Percentiles rank a stretch among this genome's conserved stretches.
Conservation (phyloP, 2,113 vertebrate genomes). For the Nesospiza acunhae region DNA sequence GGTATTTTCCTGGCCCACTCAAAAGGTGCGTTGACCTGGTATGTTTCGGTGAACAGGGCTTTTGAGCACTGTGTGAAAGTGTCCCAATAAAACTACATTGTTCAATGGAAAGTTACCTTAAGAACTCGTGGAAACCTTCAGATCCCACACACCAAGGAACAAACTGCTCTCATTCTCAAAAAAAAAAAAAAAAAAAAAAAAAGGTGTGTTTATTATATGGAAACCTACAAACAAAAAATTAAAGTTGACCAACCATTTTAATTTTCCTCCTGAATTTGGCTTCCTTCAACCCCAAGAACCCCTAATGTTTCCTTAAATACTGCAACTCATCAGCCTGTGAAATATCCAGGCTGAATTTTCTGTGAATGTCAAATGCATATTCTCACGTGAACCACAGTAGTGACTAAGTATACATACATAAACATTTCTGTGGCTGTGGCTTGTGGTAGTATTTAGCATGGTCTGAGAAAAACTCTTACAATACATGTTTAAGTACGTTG, state of each 20-base stretch:
- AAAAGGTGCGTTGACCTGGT: background rate
- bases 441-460: background rate
- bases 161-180: background rate
- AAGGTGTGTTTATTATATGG: background rate
- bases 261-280: background rate
- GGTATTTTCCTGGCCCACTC: background rate
- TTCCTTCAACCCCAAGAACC: background rate
- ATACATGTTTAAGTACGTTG: background rate
- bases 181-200: background rate
- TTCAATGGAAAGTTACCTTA: background rate
- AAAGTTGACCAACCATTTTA: background rate
- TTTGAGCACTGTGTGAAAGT: background rate
- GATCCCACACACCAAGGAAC: background rate
- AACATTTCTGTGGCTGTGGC: background rate
- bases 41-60: background rate
- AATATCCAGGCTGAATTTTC: constrained; percentile 23
- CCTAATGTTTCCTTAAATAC: background rate
- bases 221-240: background rate
- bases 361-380: background rate
- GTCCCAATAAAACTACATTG: background rate
- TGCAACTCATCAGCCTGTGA: background rate
- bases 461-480: background rate
- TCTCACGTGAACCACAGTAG: background rate
- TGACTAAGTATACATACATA: background rate
- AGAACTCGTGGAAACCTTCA: background rate